phyloP scores from a whole-genome alignment of 2,888 invertebrate genomes.

The Melanostoma mellinum region DNA sequence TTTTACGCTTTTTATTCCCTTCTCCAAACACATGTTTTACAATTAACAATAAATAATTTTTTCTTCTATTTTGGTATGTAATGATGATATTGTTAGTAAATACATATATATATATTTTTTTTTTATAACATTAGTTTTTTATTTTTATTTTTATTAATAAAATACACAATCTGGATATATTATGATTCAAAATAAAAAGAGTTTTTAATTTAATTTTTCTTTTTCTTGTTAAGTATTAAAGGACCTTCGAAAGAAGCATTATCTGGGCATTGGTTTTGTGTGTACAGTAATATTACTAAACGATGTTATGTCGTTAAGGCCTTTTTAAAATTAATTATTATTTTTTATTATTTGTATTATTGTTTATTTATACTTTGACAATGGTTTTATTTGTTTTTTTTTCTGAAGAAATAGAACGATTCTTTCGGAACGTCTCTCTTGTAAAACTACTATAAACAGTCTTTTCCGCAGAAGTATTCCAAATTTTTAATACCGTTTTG shows the following conservation, averaged over 20 bases:
- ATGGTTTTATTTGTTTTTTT: constrained; percentile 21
- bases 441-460: constrained; percentile 72
- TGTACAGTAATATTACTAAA: constrained; percentile 52
- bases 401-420: constrained; percentile 30
- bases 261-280: constrained; percentile 53
- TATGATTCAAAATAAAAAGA: constrained; percentile 11
- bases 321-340: constrained; percentile 41
- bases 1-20: constrained; percentile 13
- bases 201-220: neutral
- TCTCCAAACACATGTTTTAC: constrained; percentile 11
- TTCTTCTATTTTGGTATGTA: constrained; percentile 47
- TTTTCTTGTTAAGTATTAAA: constrained; percentile 3
- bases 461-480: constrained; percentile 70
- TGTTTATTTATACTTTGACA: constrained; percentile 14
- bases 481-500: constrained; percentile 58
- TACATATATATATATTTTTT: constrained; percentile 36
- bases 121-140: constrained; percentile 45
- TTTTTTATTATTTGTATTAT: constrained; percentile 18
- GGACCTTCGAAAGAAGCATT: constrained; percentile 57
- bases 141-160: constrained; percentile 35
- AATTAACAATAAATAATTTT: constrained; percentile 41
- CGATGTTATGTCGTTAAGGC: constrained; percentile 70
- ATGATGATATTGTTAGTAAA: constrained; percentile 56
- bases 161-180: constrained; percentile 56
- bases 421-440: constrained; percentile 56